These are phyloP conservation scores for Macaria notata DNA, from an alignment of 2,888 invertebrate species.

Conservation along the genomic window DNA sequence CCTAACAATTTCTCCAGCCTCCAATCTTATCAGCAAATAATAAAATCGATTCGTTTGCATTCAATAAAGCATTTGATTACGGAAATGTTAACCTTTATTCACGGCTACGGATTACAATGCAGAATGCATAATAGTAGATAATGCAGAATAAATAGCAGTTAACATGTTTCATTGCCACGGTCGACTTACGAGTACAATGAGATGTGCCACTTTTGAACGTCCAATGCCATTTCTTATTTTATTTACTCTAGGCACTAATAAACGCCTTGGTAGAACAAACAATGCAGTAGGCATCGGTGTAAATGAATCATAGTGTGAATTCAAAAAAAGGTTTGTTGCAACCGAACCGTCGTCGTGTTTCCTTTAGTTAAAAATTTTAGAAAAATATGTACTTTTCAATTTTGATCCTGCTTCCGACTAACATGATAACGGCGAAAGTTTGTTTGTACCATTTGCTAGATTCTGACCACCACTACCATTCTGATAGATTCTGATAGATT, in stretches of 20 bases:
- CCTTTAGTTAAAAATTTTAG: too few relatives aligned
- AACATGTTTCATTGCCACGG: constrained; percentile 42
- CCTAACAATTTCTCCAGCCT: neutral
- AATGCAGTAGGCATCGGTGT: neutral
- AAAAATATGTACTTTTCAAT: too few relatives aligned
- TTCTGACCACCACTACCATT: too few relatives aligned
- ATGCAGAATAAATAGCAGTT: too few relatives aligned
- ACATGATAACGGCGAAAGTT: too few relatives aligned
- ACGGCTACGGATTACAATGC: constrained; percentile 24
- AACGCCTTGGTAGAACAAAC: neutral
- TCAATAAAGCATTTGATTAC: constrained; percentile 36
- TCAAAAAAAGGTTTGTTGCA: neutral
- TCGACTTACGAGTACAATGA: constrained; percentile 12
- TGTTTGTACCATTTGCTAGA: too few relatives aligned
- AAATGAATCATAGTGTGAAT: neutral
- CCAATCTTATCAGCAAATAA: neutral
- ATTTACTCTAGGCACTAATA: neutral
- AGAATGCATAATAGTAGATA: too few relatives aligned
- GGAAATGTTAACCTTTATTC: constrained; percentile 42
- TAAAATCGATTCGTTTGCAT: constrained; percentile 45
- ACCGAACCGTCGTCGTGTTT: too few relatives aligned
- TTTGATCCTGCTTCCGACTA: too few relatives aligned
- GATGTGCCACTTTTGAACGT: constrained; percentile 16
- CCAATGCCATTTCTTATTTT: constrained; percentile 12
- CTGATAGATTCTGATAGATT: too few relatives aligned